These are phyloP conservation scores for Drosophila tristis DNA, from an alignment of 1,140 invertebrate genomes.

Conservation along the genomic window DNA sequence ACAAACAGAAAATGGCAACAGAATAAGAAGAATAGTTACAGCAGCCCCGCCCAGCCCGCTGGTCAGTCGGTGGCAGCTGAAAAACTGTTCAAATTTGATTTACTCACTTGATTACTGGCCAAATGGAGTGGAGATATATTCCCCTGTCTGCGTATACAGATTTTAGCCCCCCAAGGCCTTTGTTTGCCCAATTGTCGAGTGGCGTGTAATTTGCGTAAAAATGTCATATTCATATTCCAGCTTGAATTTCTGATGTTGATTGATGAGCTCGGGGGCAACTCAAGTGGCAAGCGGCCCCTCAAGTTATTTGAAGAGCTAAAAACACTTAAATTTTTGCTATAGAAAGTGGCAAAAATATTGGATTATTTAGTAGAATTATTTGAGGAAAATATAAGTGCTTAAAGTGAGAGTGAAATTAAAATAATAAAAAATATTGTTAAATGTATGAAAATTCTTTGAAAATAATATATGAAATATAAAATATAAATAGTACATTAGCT, in stretches of 20 bases:
- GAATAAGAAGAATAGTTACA: slow-evolving; percentile 23
- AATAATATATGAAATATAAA: background rate
- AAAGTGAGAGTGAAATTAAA: too few relatives aligned
- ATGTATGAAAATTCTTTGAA: too few relatives aligned
- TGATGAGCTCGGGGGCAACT: slow-evolving; percentile 46
- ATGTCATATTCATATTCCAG: slow-evolving; percentile 78
- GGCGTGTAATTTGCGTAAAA: slow-evolving; percentile 81
- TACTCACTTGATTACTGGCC: slow-evolving; percentile 77
- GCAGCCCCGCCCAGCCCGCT: slow-evolving; percentile 10
- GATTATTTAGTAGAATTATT: background rate
- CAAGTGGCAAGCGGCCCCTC: slow-evolving; percentile 40
- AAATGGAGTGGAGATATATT: background rate
- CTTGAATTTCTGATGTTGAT: slow-evolving; percentile 63
- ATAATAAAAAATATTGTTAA: background rate
- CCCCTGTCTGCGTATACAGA: background rate
- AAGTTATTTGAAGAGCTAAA: slow-evolving; percentile 20
- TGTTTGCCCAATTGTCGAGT: slow-evolving; percentile 66
- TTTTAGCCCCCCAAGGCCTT: slow-evolving; percentile 29
- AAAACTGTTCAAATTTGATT: slow-evolving; percentile 82
- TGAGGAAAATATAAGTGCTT: too few relatives aligned
- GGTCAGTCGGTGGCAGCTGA: slow-evolving; percentile 34
- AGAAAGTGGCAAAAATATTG: too few relatives aligned
- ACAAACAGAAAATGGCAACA: slow-evolving; percentile 17
- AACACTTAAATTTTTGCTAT: slow-evolving; percentile 9
- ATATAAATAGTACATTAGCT: background rate